Base-by-base conservation (phyloP, 2,797 vertebrate genomes). In the Melanogrammus aeglefinus region DNA sequence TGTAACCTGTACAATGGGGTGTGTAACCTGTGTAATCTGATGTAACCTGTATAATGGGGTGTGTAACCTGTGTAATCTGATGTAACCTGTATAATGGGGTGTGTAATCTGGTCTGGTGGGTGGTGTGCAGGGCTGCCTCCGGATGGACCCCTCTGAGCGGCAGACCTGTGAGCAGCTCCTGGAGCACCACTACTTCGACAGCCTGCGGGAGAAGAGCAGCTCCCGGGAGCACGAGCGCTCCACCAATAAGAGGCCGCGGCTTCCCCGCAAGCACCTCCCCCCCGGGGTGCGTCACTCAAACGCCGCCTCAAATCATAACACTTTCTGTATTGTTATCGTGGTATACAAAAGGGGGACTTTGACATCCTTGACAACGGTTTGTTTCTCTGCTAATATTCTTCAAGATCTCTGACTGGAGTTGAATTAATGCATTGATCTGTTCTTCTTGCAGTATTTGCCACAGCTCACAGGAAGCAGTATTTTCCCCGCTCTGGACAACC, bases 111-210 rank as follows among this genome's bases (percentile, higher is more conserved):
- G 18, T 75, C 3, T n/a, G 33, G 18, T 75, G 3, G 14, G 21
- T 24, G 27, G 0, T 9, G 10, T 75, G 35, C 27, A 99, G 97
- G 94, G 95, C 14, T 98, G 97, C 82, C 93, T 99, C 75, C 91
- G 83, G 74, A 96, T 99, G 97, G 96, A 99, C 83, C 97, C 97
- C 0, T 92, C 91, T 0, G 95, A 97, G 91, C 94, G 97, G 39
- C 89, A 95, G 83, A 95, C 90, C 0, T 99, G 97, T 4, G 96
- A 96, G 88, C 96, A 96, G 92, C 93, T 99, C 73, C 91, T 99
- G 80, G 94, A 95, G 71, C 96, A 97, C 0, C 92, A 96, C 0
- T 99, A 98, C 77, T 97, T 99, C 72, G 95, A 96, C 88, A 95
- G 94, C 87, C 86, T 96, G 38, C 91, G 95, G 51, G 95, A 95